Percentiles rank a stretch among this genome's conserved stretches.
phyloP scores from a whole-genome alignment of 92 coral and sea anemone genomes.

The Galaxea fascicularis region DNA sequence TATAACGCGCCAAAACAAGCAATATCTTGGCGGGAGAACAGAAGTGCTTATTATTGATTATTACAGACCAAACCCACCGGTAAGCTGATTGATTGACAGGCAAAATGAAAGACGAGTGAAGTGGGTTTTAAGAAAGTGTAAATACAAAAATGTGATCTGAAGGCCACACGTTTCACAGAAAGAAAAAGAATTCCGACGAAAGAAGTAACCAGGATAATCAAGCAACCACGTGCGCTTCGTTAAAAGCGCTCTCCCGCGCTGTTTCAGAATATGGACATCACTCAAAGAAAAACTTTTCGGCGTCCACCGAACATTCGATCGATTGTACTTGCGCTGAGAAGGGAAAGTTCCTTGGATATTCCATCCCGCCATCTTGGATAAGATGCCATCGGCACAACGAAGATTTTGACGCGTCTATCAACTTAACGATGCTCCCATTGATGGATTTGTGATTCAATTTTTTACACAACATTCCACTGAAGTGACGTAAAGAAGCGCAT shows the following conservation, averaged over 20 bases:
- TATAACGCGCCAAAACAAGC: no score
- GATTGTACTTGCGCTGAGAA: background rate
- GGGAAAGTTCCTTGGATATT: slow-evolving; percentile 14
- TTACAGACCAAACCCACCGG: no score
- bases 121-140: no score
- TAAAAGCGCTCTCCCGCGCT: no score
- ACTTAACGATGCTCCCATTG: background rate
- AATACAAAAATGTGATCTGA: no score
- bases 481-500: background rate
- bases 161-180: no score
- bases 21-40: no score
- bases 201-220: background rate
- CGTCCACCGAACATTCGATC: background rate
- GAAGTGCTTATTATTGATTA: no score
- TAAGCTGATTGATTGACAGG: no score
- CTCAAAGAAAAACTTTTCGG: background rate
- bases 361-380: background rate
- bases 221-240: background rate
- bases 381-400: background rate
- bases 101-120: no score
- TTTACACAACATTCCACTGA: background rate
- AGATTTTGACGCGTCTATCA: background rate
- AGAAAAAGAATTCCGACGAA: no score
- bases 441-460: background rate
- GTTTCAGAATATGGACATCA: no score